Conservation (phyloP, 2,888 invertebrate species). For the Rambutsinella grinnellia region DNA sequence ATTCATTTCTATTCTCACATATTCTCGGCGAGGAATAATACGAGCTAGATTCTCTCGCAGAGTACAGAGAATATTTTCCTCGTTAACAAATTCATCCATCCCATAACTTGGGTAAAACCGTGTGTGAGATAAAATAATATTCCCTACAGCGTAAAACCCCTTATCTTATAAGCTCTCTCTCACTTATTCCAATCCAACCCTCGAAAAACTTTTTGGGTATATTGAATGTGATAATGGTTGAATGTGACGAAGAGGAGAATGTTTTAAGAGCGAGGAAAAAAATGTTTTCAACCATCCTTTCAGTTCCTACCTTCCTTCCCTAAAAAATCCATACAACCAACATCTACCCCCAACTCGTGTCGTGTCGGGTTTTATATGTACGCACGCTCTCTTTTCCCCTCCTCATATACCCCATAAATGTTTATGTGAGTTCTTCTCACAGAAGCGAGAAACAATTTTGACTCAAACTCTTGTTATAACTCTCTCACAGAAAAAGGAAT, state of each 20-base stretch:
- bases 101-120: conserved; percentile 36
- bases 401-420: background rate
- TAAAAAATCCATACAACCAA: conserved; percentile 45
- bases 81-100: conserved; percentile 12
- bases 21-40: conserved; percentile 15
- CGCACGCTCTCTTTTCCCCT: background rate
- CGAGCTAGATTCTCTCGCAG: conserved; percentile 1
- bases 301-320: conserved; percentile 56
- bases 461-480: background rate
- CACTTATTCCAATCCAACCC: conserved; percentile 47
- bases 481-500: background rate
- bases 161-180: conserved; percentile 41
- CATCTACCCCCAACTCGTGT: conserved; percentile 26
- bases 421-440: background rate
- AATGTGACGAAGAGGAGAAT: background rate
- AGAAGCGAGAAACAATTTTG: background rate
- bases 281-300: conserved; percentile 29
- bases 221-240: background rate
- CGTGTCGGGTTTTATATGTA: background rate
- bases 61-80: conserved; percentile 34
- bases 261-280: background rate
- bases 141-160: conserved; percentile 32
- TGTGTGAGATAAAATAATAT: conserved; percentile 50
- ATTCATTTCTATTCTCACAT: conserved; percentile 47
- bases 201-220: conserved; percentile 20